Conservation (phyloP, 1,140 invertebrate species). For the Pachyrhynchus sulphureomaculatus region DNA sequence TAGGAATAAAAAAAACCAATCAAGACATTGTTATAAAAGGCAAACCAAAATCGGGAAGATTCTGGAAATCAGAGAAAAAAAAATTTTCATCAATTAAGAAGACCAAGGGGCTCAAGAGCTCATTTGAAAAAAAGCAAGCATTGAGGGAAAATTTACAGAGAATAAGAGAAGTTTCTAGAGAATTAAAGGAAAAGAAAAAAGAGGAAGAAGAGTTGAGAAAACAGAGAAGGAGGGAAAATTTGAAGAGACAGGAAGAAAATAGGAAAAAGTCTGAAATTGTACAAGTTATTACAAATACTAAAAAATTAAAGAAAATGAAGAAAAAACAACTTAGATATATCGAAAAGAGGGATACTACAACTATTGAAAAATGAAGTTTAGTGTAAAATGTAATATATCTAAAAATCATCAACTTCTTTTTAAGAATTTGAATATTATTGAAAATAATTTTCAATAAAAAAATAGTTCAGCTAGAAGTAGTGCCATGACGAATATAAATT, state of each 20-base stretch:
- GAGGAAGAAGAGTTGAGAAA: constrained; percentile 65
- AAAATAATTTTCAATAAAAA: too few relatives aligned
- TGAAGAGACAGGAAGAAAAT: constrained; percentile 74
- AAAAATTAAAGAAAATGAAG: constrained; percentile 82
- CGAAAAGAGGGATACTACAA: constrained; percentile 74
- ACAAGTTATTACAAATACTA: constrained; percentile 81
- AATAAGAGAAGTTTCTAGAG: constrained; percentile 68
- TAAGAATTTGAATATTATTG: too few relatives aligned
- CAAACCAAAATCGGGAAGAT: constrained; percentile 73
- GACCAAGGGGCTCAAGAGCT: constrained; percentile 62
- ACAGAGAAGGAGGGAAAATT: constrained; percentile 67
- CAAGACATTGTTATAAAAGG: constrained; percentile 52
- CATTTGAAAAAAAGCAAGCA: constrained; percentile 67
- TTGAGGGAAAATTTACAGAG: constrained; percentile 66
- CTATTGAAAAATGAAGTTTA: constrained; percentile 26
- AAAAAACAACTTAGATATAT: constrained; percentile 80
- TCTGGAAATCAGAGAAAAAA: constrained; percentile 71
- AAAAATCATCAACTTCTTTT: too few relatives aligned
- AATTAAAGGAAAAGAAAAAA: constrained; percentile 62
- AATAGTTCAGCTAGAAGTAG: too few relatives aligned
- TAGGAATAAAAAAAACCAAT: background rate
- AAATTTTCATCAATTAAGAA: constrained; percentile 74
- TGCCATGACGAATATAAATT: too few relatives aligned
- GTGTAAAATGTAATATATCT: background rate
- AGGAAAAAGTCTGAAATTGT: constrained; percentile 75